These are phyloP conservation scores for Parauchenoglanis ngamensis DNA, from an alignment of 2,797 vertebrate genomes.

Conservation along the genomic window DNA sequence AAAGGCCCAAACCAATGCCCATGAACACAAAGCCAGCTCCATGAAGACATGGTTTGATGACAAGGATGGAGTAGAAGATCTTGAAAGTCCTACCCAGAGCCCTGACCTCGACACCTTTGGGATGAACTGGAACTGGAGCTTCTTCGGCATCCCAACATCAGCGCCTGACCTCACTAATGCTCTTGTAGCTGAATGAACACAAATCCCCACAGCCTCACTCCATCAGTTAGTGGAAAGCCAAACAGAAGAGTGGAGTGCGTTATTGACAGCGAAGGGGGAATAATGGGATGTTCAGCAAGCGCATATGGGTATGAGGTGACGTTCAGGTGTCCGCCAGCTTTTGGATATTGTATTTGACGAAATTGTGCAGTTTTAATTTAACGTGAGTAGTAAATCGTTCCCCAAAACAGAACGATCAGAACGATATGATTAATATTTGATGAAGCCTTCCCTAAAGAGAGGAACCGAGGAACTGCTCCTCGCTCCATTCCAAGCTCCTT, in stretches of 20 bases:
- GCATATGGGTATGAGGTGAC: not conserved
- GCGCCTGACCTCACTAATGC: not conserved
- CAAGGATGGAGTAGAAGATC: not conserved
- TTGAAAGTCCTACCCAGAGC: not conserved
- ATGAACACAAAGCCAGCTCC: not conserved
- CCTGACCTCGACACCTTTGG: not conserved
- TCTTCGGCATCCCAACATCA: not conserved
- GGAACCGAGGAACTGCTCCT: not conserved
- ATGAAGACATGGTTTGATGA: not conserved
- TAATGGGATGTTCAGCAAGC: not conserved
- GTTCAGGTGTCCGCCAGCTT: not conserved
- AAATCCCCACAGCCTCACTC: not conserved
- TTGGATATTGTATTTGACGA: not conserved
- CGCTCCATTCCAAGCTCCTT: not conserved
- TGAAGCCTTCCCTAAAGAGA: not conserved
- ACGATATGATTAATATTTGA: not conserved
- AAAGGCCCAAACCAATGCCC: not conserved
- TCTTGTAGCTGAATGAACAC: not conserved
- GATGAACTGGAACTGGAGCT: not conserved
- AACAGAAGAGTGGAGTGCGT: not conserved
- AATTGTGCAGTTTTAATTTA: not conserved
- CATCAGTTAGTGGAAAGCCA: not conserved
- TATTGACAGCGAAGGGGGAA: not conserved
- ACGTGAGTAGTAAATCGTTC: not conserved
- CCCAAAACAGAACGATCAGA: not conserved